Evolutionary conservation across 2,797 vertebrate genomes (phyloP).

Genomic region (Lutjanus argentimaculatus): DNA sequence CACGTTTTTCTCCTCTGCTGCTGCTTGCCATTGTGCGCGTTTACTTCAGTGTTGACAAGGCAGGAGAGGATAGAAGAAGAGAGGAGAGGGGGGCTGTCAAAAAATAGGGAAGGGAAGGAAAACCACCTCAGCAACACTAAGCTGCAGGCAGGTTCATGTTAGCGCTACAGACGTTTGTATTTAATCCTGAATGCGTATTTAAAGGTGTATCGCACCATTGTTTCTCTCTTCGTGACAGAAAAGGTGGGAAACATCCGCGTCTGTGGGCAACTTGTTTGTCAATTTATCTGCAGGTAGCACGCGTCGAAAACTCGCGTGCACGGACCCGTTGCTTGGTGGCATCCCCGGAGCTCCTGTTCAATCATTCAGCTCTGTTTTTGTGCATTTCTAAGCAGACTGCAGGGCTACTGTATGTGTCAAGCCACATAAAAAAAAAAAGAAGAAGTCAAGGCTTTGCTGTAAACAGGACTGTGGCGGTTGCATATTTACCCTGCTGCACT

Average conservation of each 20-base stretch:
- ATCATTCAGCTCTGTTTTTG: slow-evolving; percentile 31
- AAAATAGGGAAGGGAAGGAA: slow-evolving; percentile 26
- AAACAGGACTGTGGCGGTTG: slow-evolving; percentile 11
- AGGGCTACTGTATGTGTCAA: not conserved
- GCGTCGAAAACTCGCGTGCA: slow-evolving; percentile 39
- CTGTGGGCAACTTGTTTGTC: slow-evolving; percentile 51
- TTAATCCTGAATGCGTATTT: slow-evolving; percentile 51
- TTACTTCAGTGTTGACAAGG: slow-evolving; percentile 68
- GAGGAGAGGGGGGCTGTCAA: slow-evolving; percentile 59
- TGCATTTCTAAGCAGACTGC: slow-evolving; percentile 3
- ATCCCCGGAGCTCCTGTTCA: slow-evolving; percentile 36
- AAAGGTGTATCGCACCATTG: slow-evolving; percentile 37
- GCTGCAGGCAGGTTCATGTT: slow-evolving; percentile 42
- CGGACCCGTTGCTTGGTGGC: slow-evolving; percentile 43
- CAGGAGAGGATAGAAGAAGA: slow-evolving; percentile 18
- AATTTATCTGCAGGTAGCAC: slow-evolving; percentile 52
- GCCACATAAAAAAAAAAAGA: not conserved
- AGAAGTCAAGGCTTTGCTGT: slow-evolving; percentile 28
- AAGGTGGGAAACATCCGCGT: slow-evolving; percentile 33
- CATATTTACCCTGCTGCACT: slow-evolving; percentile 12
- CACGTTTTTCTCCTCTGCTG: slow-evolving; percentile 32
- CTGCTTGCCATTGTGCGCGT: slow-evolving; percentile 67
- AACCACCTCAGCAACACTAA: slow-evolving; percentile 30
- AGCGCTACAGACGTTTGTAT: slow-evolving; percentile 19
- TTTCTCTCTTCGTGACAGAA: not conserved